Conservation (phyloP, 2,113 vertebrate genomes). For the Petromus typicus region DNA sequence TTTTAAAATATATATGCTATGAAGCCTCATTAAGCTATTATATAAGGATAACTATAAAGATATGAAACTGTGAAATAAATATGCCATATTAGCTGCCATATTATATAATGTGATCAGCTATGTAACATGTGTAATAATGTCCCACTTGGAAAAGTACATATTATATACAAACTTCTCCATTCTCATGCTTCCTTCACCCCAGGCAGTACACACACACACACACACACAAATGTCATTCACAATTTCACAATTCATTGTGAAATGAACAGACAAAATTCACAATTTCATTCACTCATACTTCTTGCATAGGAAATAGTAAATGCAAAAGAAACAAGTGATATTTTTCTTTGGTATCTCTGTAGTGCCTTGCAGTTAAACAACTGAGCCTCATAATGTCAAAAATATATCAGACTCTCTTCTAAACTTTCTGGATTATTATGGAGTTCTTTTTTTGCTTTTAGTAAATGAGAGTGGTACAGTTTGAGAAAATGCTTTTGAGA, state of each 20-base stretch:
- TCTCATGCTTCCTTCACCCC: background rate
- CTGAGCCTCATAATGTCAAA: background rate
- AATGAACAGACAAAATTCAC: background rate
- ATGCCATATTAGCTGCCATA: background rate
- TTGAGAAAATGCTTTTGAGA: background rate
- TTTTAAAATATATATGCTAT: slow-evolving; percentile 8
- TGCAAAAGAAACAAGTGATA: too few species aligned
- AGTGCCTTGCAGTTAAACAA: background rate
- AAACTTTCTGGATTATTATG: background rate
- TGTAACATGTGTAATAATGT: background rate
- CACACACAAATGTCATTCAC: background rate
- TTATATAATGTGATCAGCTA: background rate
- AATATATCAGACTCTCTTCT: background rate
- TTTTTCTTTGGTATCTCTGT: background rate
- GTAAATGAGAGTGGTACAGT: slow-evolving; percentile 33
- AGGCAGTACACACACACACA: background rate
- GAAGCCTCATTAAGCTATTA: background rate
- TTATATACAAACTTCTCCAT: background rate
- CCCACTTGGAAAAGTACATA: background rate
- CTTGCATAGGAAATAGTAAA: background rate
- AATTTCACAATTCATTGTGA: too few species aligned
- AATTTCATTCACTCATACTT: background rate
- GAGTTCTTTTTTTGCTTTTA: slow-evolving; percentile 15
- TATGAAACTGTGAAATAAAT: slow-evolving; percentile 68
- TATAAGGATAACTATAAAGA: slow-evolving; percentile 17